Conservation (phyloP, 2,888 invertebrate genomes). For the Scaptomyza polygonia region DNA sequence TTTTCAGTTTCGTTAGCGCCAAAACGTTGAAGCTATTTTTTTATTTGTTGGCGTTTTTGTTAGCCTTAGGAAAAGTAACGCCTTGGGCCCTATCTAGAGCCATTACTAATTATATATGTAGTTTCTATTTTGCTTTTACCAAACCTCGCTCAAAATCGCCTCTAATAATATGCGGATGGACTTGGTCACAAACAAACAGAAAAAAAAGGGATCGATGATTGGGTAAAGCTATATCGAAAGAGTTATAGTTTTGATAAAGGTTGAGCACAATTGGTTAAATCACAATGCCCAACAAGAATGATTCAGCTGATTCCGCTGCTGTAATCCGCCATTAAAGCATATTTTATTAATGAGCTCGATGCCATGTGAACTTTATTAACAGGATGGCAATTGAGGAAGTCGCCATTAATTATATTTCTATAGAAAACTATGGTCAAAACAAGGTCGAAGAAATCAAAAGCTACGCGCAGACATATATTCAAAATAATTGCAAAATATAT, state of each 20-base stretch:
- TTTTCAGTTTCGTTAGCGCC: slow-evolving; percentile 64
- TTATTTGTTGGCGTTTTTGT: slow-evolving; percentile 14
- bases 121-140: slow-evolving; percentile 65
- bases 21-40: slow-evolving; percentile 36
- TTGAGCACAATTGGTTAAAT: slow-evolving; percentile 21
- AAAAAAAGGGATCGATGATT: slow-evolving; percentile 36
- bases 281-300: slow-evolving; percentile 24
- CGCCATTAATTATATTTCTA: slow-evolving; percentile 5
- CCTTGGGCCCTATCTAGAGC: slow-evolving; percentile 62
- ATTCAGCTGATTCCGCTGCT: slow-evolving; percentile 19
- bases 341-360: slow-evolving; percentile 9
- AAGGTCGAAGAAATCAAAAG: background rate
- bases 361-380: slow-evolving; percentile 18
- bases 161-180: slow-evolving; percentile 47
- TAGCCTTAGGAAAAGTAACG: slow-evolving; percentile 45
- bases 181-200: slow-evolving; percentile 1
- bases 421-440: background rate
- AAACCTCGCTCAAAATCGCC: slow-evolving; percentile 36
- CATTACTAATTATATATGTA: slow-evolving; percentile 67
- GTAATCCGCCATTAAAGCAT: slow-evolving; percentile 30
- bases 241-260: slow-evolving; percentile 4
- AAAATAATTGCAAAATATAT: no score
- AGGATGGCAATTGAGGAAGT: slow-evolving; percentile 30
- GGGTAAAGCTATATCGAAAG: slow-evolving; percentile 8
- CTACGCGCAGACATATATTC: background rate